Evolutionary conservation across 64 coral and sea anemone species (phyloP).

Genomic region (Actinia tenebrosa): DNA sequence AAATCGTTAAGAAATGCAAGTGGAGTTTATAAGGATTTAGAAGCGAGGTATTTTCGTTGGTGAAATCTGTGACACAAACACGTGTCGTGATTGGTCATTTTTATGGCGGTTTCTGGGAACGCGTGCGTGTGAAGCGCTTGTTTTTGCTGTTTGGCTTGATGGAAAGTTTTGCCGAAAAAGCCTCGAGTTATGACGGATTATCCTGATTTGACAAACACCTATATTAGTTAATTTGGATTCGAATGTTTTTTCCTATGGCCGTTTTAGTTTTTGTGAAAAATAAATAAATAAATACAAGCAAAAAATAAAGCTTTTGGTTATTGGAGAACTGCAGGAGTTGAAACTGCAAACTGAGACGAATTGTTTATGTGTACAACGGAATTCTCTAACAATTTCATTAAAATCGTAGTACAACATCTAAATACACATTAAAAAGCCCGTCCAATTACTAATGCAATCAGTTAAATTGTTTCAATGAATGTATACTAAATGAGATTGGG

Average conservation of each 20-base stretch:
- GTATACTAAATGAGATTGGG: neutral
- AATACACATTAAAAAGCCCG: neutral
- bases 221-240: neutral
- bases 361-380: slow-evolving; percentile 12
- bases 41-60: neutral
- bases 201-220: neutral
- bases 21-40: neutral
- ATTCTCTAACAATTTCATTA: neutral
- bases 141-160: neutral
- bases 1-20: neutral
- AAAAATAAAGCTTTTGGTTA: neutral
- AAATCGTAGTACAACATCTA: neutral
- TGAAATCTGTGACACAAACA: neutral
- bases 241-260: neutral
- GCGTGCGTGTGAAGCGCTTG: neutral
- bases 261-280: neutral
- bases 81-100: neutral
- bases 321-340: neutral
- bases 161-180: neutral
- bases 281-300: neutral
- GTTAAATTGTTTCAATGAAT: neutral
- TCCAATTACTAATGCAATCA: neutral
- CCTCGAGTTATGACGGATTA: neutral
- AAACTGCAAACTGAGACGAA: neutral
- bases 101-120: neutral